phyloP scores from a whole-genome alignment of 1,140 invertebrate genomes.

The Plodia interpunctella region DNA sequence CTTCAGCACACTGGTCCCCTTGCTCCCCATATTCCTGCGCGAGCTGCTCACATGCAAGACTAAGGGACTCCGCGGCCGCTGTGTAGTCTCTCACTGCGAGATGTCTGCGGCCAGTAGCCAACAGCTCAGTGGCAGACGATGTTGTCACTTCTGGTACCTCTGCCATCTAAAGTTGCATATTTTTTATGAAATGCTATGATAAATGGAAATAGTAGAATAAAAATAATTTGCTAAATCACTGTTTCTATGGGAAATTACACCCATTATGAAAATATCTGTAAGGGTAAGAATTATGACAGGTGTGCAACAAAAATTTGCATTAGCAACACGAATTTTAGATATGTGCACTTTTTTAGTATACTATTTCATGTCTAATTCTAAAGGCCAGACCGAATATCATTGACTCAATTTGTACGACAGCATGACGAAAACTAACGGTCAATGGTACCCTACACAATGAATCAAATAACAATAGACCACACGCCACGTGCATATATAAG shows the following conservation, averaged over 20 bases:
- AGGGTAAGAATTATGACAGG: too few species aligned
- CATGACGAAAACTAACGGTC: constrained; percentile 8
- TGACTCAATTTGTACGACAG: too few species aligned
- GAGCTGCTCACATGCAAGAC: constrained; percentile 85
- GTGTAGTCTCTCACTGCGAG: constrained; percentile 88
- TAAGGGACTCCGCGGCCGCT: constrained; percentile 85
- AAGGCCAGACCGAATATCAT: too few species aligned
- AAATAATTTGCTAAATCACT: too few species aligned
- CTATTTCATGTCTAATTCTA: too few species aligned
- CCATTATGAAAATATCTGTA: too few species aligned
- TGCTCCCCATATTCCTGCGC: constrained; percentile 85
- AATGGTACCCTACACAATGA: neutral
- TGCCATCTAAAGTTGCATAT: too few species aligned
- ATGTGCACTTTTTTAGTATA: too few species aligned
- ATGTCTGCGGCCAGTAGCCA: constrained; percentile 86
- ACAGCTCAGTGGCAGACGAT: constrained; percentile 72
- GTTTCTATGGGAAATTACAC: too few species aligned
- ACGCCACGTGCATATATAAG: neutral
- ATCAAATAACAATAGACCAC: neutral
- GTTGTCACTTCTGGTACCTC: constrained; percentile 73
- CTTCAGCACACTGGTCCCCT: constrained; percentile 88
- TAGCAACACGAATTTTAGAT: too few species aligned
- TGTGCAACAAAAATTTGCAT: too few species aligned
- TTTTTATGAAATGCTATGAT: neutral
- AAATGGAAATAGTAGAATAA: neutral